These are phyloP conservation scores for Sycophila texana DNA, from an alignment of 2,888 invertebrate genomes.

Conservation along the genomic window DNA sequence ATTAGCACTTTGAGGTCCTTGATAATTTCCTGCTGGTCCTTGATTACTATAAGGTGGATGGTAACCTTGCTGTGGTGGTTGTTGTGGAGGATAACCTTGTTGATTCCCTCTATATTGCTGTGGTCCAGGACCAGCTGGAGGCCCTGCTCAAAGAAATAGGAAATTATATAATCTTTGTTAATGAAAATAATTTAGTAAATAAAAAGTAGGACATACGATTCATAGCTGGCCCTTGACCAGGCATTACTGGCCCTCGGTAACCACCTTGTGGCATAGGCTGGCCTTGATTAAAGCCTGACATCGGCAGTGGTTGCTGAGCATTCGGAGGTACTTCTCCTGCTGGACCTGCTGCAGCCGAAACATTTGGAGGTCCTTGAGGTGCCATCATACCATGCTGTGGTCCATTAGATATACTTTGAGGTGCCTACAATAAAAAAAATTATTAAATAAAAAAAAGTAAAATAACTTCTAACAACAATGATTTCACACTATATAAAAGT, in stretches of 20 bases:
- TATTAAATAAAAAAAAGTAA: conserved; percentile 20
- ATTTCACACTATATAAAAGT: conserved; percentile 15
- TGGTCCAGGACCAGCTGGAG: conserved; percentile 78
- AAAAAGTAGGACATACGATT: conserved; percentile 65
- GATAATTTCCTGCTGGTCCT: conserved; percentile 80
- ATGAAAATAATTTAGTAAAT: not conserved
- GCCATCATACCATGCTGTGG: conserved; percentile 74
- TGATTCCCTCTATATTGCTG: conserved; percentile 78
- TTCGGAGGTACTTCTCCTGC: conserved; percentile 73
- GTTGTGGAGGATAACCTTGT: conserved; percentile 79
- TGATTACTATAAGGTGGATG: conserved; percentile 78
- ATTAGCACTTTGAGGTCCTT: conserved; percentile 78
- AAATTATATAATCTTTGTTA: conserved; percentile 5
- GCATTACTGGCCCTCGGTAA: conserved; percentile 80
- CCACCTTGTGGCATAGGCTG: conserved; percentile 73
- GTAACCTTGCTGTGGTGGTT: conserved; percentile 81
- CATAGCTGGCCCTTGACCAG: conserved; percentile 77
- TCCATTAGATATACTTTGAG: conserved; percentile 77
- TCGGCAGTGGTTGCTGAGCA: conserved; percentile 71
- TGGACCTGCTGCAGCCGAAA: conserved; percentile 71
- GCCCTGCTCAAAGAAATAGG: conserved; percentile 67
- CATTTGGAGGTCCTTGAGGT: conserved; percentile 74
- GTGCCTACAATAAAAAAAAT: conserved; percentile 75
- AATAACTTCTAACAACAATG: conserved; percentile 52
- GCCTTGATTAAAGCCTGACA: conserved; percentile 72